phyloP scores from a whole-genome alignment of 2,113 vertebrate species.

The Coracopsis vasa region DNA sequence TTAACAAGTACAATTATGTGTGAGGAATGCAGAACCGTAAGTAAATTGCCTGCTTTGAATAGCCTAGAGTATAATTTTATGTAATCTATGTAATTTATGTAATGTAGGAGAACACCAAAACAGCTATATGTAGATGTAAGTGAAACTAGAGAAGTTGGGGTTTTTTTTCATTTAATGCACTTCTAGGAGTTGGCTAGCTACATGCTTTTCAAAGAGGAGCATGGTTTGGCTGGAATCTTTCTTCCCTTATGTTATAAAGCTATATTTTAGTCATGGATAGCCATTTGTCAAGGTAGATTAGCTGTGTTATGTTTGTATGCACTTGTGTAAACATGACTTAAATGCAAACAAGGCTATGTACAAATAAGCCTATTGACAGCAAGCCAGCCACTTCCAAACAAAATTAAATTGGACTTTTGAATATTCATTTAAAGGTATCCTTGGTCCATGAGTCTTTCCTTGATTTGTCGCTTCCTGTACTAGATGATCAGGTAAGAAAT shows the following conservation, averaged over 20 bases:
- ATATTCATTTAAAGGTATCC: conserved; percentile 83
- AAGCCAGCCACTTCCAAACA: background rate
- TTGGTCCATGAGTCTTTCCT: conserved; percentile 94
- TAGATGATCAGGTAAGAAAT: conserved; percentile 88
- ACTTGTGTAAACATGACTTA: background rate
- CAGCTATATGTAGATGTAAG: background rate
- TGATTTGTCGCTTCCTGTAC: conserved; percentile 93
- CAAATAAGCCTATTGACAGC: background rate
- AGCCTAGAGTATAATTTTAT: background rate
- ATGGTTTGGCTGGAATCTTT: background rate
- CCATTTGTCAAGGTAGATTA: background rate
- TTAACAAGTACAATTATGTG: conserved; percentile 95
- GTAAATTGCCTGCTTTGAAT: conserved; percentile 11
- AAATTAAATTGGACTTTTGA: background rate
- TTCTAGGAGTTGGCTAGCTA: background rate
- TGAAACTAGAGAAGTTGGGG: background rate
- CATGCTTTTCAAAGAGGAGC: background rate
- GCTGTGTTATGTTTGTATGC: background rate
- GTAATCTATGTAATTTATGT: background rate
- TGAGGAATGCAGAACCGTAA: conserved; percentile 90
- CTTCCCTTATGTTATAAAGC: background rate
- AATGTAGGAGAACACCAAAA: background rate
- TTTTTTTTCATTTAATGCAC: background rate
- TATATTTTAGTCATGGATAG: background rate
- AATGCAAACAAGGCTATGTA: background rate